Percentiles rank a stretch among this genome's conserved stretches.
phyloP scores from a whole-genome alignment of 2,113 vertebrate genomes.

The Triplophysa tibetana region DNA sequence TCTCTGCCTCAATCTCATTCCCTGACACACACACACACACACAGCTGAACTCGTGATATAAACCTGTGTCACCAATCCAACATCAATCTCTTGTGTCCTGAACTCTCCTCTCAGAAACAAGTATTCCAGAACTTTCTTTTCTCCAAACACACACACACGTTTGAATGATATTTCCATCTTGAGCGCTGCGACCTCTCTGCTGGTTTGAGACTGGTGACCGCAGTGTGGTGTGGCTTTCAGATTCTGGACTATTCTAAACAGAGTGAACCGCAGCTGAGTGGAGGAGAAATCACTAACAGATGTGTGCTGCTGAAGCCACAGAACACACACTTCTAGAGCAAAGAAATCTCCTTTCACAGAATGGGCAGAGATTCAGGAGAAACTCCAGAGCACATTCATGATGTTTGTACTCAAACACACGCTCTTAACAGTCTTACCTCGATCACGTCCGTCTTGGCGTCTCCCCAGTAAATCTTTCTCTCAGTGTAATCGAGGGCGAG shows the following conservation, averaged over 20 bases:
- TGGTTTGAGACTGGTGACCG: conserved; percentile 70
- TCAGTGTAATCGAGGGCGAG: conserved; percentile 90
- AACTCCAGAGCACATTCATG: too few species aligned
- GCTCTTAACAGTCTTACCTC: conserved; percentile 59
- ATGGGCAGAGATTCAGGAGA: too few species aligned
- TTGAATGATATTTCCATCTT: conserved; percentile 70
- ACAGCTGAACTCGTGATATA: too few species aligned
- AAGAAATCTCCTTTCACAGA: neutral
- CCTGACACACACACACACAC: too few species aligned
- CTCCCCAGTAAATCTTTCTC: conserved; percentile 94
- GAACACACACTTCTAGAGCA: conserved; percentile 20
- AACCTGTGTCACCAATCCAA: too few species aligned
- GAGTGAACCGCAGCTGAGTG: conserved; percentile 75
- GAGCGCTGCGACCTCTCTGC: conserved; percentile 63
- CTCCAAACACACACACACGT: conserved; percentile 37
- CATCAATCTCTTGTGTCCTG: neutral
- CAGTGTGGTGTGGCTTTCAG: conserved; percentile 74
- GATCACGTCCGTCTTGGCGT: conserved; percentile 93
- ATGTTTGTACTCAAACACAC: too few species aligned
- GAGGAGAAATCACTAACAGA: conserved; percentile 79
- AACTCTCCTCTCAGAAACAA: neutral
- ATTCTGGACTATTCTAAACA: conserved; percentile 79
- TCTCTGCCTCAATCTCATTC: too few species aligned
- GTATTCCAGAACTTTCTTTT: conserved; percentile 16
- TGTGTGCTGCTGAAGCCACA: conserved; percentile 72